Conservation (phyloP, 2,113 vertebrate genomes). For the Cheirogaleus medius region DNA sequence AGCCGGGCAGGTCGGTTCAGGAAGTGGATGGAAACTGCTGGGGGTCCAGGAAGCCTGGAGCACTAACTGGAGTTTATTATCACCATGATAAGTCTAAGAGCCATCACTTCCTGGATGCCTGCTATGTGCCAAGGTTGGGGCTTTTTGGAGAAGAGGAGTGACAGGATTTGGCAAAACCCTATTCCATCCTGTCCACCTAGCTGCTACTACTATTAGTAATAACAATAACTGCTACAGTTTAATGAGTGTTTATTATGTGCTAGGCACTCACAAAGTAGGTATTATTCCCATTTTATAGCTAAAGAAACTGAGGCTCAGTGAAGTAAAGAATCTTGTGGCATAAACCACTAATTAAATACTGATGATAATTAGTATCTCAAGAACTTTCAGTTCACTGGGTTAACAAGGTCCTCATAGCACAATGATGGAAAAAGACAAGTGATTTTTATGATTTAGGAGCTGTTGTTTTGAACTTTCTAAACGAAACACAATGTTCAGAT, state of each 20-base stretch:
- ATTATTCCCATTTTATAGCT: neutral
- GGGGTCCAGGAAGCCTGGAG: neutral
- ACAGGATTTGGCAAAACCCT: neutral
- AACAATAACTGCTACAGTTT: neutral
- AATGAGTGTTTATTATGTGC: neutral
- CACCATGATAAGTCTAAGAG: neutral
- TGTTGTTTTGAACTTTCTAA: neutral
- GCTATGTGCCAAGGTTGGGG: neutral
- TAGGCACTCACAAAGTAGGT: neutral
- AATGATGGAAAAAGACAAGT: neutral
- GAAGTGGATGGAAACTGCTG: neutral
- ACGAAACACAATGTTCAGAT: conserved; percentile 38
- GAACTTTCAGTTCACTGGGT: neutral
- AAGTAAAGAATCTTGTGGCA: neutral
- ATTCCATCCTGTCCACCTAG: neutral
- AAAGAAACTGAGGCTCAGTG: conserved; percentile 20
- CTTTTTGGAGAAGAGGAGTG: neutral
- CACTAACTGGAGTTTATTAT: neutral
- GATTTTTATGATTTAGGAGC: neutral
- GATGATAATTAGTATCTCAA: neutral
- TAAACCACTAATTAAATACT: neutral
- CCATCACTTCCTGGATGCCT: neutral
- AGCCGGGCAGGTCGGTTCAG: neutral
- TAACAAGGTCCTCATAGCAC: neutral
- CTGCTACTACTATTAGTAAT: neutral